A percentile compares a stretch with the other conserved stretches of the same genome.
Evolutionary conservation across 2,888 invertebrate species (phyloP).

Genomic region (Molorchus minor): DNA sequence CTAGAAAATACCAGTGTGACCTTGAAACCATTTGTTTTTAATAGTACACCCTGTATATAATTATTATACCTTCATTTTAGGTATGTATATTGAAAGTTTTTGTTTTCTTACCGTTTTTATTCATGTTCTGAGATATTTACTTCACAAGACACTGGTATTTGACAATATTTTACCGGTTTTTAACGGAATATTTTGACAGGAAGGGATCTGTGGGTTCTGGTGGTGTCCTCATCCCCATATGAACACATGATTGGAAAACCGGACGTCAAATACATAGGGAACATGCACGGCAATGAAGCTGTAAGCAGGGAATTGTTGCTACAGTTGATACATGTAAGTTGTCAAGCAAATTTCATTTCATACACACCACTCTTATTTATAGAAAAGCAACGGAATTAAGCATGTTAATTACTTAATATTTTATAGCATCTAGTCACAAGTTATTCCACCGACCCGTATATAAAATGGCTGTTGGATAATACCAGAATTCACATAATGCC

Average conservation of each 20-base stretch:
- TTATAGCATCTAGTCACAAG: constrained; percentile 84
- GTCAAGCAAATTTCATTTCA: not conserved
- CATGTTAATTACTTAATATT: no score
- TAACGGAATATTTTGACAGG: constrained; percentile 72
- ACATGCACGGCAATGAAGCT: constrained; percentile 96
- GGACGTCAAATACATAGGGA: constrained; percentile 97
- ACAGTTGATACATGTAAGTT: constrained; percentile 83
- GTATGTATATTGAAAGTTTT: not conserved
- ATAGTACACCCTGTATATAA: not conserved
- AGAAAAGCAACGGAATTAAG: no score
- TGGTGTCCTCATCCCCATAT: constrained; percentile 87
- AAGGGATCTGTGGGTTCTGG: constrained; percentile 93
- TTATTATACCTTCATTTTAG: not conserved
- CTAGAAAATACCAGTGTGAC: not conserved
- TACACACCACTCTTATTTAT: constrained; percentile 54
- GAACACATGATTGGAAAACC: constrained; percentile 95
- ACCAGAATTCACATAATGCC: constrained; percentile 97
- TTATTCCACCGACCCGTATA: constrained; percentile 84
- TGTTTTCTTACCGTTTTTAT: not conserved
- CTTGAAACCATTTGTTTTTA: not conserved
- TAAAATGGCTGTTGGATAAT: constrained; percentile 90
- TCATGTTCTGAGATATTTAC: not conserved
- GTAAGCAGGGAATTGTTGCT: constrained; percentile 94
- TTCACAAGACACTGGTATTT: not conserved
- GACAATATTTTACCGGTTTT: not conserved